phyloP scores from a whole-genome alignment of 2,113 vertebrate genomes.

The Promerops cafer region DNA sequence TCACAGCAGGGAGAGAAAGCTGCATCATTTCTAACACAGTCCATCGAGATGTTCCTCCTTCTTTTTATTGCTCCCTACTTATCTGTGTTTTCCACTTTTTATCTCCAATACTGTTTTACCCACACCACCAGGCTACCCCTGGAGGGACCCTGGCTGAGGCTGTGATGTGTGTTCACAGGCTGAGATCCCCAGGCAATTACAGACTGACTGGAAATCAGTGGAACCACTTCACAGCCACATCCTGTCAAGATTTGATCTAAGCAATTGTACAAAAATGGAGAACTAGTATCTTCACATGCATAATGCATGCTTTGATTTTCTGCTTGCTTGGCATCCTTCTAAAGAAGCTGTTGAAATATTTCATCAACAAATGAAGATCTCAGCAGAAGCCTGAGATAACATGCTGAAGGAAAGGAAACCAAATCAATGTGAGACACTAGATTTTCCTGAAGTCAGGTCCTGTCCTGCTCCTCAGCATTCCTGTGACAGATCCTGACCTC shows the following conservation, averaged over 20 bases:
- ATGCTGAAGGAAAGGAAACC: neutral
- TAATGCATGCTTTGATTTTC: conserved; percentile 1
- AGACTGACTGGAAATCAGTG: neutral
- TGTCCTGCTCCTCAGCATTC: neutral
- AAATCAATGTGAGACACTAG: neutral
- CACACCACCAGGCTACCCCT: neutral
- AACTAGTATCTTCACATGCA: neutral
- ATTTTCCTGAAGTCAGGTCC: neutral
- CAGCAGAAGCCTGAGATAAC: neutral
- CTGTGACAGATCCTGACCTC: neutral
- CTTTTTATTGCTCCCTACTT: neutral
- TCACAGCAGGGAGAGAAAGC: neutral
- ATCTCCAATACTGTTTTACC: neutral
- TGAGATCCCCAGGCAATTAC: neutral
- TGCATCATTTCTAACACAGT: neutral
- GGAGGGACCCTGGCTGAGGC: neutral
- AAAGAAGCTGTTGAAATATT: neutral
- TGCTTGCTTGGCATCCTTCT: neutral
- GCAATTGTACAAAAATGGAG: neutral
- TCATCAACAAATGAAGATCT: neutral
- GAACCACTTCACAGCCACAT: neutral
- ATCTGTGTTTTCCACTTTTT: neutral
- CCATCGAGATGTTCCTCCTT: neutral
- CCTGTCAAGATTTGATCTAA: neutral
- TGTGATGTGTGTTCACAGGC: neutral